Percentiles rank a stretch among this genome's conserved stretches.
Evolutionary conservation across 2,113 vertebrate genomes (phyloP).

Genomic region (Myxocyprinus asiaticus): DNA sequence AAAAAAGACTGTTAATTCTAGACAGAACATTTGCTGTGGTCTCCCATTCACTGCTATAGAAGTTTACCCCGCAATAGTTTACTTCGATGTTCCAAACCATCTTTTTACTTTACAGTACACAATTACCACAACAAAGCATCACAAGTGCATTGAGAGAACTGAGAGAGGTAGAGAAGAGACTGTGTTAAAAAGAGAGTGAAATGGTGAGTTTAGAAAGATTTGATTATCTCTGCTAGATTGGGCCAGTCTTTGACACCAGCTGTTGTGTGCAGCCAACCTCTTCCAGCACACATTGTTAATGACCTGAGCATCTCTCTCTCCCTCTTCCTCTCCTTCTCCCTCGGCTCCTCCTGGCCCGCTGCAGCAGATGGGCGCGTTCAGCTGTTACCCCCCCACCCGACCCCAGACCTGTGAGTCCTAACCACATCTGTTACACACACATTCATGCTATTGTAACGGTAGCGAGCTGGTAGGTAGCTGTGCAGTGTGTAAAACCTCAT

Average conservation of each 20-base stretch:
- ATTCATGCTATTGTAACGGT: too few relatives aligned
- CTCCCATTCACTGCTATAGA: too few relatives aligned
- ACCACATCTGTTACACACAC: constrained; percentile 81
- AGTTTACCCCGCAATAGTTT: too few relatives aligned
- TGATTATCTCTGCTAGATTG: constrained; percentile 97
- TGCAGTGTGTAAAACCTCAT: too few relatives aligned
- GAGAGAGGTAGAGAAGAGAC: not conserved
- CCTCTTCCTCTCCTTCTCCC: constrained; percentile 53
- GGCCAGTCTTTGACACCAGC: constrained; percentile 97
- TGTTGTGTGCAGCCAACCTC: constrained; percentile 95
- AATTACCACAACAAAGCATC: constrained; percentile 67
- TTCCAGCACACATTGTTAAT: constrained; percentile 92
- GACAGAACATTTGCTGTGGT: too few relatives aligned
- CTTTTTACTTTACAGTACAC: not conserved
- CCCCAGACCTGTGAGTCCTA: constrained; percentile 84
- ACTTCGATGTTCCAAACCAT: too few relatives aligned
- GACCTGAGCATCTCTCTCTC: constrained; percentile 83
- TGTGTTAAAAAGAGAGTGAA: constrained; percentile 40
- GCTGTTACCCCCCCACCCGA: constrained; percentile 85
- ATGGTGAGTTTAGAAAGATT: constrained; percentile 73
- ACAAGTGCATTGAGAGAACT: constrained; percentile 67
- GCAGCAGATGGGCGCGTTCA: constrained; percentile 99
- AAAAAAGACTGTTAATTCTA: not conserved
- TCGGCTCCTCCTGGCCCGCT: constrained; percentile 80
- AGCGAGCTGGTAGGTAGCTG: too few relatives aligned